phyloP scores from a whole-genome alignment of 2,888 invertebrate species.

The Drosophila diplacantha region DNA sequence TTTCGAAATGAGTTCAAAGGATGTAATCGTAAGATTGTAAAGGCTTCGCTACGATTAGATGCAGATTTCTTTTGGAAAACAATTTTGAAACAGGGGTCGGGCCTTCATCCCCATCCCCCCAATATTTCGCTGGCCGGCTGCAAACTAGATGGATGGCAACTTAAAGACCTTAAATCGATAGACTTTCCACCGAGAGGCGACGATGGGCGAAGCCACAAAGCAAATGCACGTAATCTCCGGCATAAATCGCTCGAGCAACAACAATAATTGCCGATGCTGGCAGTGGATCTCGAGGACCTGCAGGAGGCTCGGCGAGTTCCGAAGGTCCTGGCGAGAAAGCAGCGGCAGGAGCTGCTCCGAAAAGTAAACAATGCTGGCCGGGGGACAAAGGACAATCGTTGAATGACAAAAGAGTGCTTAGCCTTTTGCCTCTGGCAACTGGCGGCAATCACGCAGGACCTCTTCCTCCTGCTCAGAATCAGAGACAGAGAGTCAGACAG shows the following conservation, averaged over 20 bases:
- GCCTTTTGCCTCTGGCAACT: constrained; percentile 71
- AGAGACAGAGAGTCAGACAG: constrained; percentile 24
- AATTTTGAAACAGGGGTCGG: neutral
- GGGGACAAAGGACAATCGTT: constrained; percentile 69
- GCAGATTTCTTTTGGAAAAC: neutral
- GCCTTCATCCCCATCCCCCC: neutral
- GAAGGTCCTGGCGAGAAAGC: constrained; percentile 7
- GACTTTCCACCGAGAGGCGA: constrained; percentile 28
- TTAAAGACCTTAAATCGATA: constrained; percentile 24
- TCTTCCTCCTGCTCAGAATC: constrained; percentile 22
- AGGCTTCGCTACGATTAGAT: neutral
- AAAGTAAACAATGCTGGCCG: constrained; percentile 56
- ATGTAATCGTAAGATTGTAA: neutral
- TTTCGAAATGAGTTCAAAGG: neutral
- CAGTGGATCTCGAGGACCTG: constrained; percentile 8
- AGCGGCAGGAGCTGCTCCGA: constrained; percentile 24
- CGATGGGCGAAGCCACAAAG: constrained; percentile 28
- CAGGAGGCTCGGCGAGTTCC: constrained; percentile 1
- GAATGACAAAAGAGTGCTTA: constrained; percentile 71
- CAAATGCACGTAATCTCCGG: constrained; percentile 53
- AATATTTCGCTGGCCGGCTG: neutral
- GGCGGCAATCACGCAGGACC: constrained; percentile 67
- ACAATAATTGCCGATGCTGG: constrained; percentile 59
- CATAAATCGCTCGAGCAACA: constrained; percentile 59
- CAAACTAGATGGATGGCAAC: constrained; percentile 1